phyloP scores from a whole-genome alignment of 2,113 vertebrate genomes.

The Arizona elegans region DNA sequence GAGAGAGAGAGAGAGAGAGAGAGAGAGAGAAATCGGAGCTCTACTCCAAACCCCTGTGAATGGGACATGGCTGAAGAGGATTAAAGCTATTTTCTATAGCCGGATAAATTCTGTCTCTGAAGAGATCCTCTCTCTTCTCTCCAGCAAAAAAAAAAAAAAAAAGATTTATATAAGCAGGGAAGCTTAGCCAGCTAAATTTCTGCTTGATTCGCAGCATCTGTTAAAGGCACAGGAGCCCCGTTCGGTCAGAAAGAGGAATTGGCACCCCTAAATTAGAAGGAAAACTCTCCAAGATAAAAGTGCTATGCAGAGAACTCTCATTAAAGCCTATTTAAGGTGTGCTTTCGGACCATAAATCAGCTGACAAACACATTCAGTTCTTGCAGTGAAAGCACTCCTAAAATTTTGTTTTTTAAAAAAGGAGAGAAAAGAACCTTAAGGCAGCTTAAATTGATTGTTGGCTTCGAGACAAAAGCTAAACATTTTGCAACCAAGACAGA shows the following conservation, averaged over 20 bases:
- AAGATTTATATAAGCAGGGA: not conserved
- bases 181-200: not conserved
- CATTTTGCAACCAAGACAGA: not conserved
- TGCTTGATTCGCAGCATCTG: not conserved
- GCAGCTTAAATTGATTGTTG: conserved; percentile 3
- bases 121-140: not conserved
- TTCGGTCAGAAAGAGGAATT: too few relatives aligned
- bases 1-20: too few relatives aligned
- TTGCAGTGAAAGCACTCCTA: not conserved
- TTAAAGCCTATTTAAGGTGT: not conserved
- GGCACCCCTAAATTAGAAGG: not conserved
- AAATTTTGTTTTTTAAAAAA: not conserved
- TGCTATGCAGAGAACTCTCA: not conserved
- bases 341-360: not conserved
- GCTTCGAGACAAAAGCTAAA: not conserved
- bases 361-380: not conserved
- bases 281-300: not conserved
- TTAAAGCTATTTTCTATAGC: not conserved
- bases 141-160: not conserved
- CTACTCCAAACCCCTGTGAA: not conserved
- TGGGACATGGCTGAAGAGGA: not conserved
- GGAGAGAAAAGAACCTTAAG: not conserved
- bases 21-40: not conserved
- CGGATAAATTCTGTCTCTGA: not conserved
- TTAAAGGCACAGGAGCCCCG: not conserved